Conservation (phyloP, 2,113 vertebrate species). For the Rhinoderma darwinii region DNA sequence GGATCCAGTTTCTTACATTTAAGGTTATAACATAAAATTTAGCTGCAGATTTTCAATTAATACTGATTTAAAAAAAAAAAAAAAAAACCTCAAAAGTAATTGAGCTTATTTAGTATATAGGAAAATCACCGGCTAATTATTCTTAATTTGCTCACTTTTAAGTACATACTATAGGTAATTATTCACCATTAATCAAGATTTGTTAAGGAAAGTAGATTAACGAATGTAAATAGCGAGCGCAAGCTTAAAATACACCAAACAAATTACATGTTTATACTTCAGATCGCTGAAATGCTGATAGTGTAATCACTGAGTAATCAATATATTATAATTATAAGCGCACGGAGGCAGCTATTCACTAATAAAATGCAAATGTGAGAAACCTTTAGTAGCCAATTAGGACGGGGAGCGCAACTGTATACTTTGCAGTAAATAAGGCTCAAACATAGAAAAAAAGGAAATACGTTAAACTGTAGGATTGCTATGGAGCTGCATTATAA, state of each 20-base stretch:
- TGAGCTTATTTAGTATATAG: conserved; percentile 42
- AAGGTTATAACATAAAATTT: conserved; percentile 41
- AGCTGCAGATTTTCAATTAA: conserved; percentile 41
- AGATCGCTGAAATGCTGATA: background rate
- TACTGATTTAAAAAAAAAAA: conserved; percentile 24
- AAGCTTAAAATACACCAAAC: background rate
- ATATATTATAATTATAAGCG: conserved; percentile 1
- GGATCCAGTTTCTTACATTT: conserved; percentile 12
- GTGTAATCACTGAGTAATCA: conserved; percentile 10
- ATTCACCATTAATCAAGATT: conserved; percentile 46
- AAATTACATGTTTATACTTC: conserved; percentile 19
- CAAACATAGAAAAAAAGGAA: background rate
- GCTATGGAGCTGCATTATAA: background rate
- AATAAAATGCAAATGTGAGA: conserved; percentile 3
- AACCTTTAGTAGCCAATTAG: background rate
- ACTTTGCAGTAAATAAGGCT: background rate
- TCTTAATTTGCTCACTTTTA: conserved; percentile 53
- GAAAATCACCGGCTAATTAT: conserved; percentile 55
- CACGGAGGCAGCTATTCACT: background rate
- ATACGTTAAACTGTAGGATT: too few species aligned
- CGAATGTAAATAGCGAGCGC: conserved; percentile 21
- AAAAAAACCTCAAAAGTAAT: conserved; percentile 35
- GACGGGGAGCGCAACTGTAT: background rate
- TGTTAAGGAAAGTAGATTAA: conserved; percentile 45
- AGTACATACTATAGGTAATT: conserved; percentile 37